These are phyloP conservation scores for Trissolcus japonicus DNA, from an alignment of 2,888 invertebrate species.

Conservation along the genomic window DNA sequence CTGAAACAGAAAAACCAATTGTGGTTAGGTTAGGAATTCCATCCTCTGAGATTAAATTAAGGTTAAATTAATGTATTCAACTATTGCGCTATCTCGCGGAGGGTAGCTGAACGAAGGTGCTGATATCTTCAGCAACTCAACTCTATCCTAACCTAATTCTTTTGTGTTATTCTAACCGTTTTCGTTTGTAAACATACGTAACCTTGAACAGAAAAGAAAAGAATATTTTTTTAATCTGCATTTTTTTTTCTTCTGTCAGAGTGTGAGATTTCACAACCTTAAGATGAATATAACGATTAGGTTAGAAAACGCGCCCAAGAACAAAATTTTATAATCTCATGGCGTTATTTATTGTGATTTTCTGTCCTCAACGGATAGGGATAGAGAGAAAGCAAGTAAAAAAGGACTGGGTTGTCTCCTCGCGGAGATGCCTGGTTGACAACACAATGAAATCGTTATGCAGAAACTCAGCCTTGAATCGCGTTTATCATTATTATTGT, in stretches of 20 bases:
- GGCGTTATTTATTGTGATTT: neutral
- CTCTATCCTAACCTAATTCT: no score
- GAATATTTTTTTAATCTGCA: conserved; percentile 40
- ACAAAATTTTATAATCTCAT: conserved; percentile 27
- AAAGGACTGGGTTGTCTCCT: conserved; percentile 33
- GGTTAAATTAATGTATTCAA: no score
- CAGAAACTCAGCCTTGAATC: conserved; percentile 46
- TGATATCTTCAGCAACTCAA: no score
- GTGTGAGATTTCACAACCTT: conserved; percentile 58
- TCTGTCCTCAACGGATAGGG: neutral
- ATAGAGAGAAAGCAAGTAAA: neutral
- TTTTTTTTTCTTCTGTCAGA: conserved; percentile 23
- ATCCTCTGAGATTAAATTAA: no score
- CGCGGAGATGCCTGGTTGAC: conserved; percentile 35
- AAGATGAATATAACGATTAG: conserved; percentile 60
- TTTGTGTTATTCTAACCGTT: no score
- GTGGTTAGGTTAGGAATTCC: no score
- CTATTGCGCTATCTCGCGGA: no score
- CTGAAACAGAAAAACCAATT: conserved; percentile 62
- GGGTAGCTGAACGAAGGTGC: no score
- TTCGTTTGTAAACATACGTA: no score
- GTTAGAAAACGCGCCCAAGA: conserved; percentile 40
- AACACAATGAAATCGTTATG: conserved; percentile 56
- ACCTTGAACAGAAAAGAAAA: conserved; percentile 3
- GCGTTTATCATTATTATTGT: conserved; percentile 52